Evolutionary conservation across 2,888 invertebrate species (phyloP), one percentile per base, ranked within the genome.

Genomic region (Rotaria sp.): DNA sequence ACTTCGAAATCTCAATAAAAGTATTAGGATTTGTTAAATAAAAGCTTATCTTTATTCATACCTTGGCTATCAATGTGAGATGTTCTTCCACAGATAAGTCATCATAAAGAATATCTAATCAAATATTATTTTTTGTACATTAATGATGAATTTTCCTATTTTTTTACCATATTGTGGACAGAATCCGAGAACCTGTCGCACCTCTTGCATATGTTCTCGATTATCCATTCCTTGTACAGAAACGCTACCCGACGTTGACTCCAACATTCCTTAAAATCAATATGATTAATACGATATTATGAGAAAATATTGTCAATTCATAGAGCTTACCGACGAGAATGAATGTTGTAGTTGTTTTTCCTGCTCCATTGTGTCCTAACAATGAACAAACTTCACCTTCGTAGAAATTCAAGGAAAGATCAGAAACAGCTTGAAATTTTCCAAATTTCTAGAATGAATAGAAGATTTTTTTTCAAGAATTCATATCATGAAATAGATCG

Each of bases 291-390:
- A n/a, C 26, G 11, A 57, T 26, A 7, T 24, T n/a, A 57, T 7
- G 2, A n/a, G n/a, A n/a, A n/a, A n/a, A n/a, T n/a, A n/a, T n/a
- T n/a, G n/a, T n/a, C n/a, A n/a, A n/a, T n/a, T n/a, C n/a, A n/a
- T n/a, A n/a, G n/a, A n/a, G n/a, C n/a, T n/a, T n/a, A 57, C n/a
- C 24, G 5, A 90, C 90, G 90, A 57, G 57, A 57, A 57, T 57
- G n/a, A 57, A 57, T 57, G 57, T 90, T 50, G 91, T 91, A 13
- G 91, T 90, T 26, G 91, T 91, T 88, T 91, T 91, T 18, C 91
- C 91, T 50, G 91, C 91, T 10, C 91, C 91, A 88, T 91, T 90
- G 87, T 91, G 91, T 30, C 91, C 91, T 8, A 90, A 89, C 87
- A 90, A 90, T 13, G 90, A 90, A n/a, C n/a, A n/a, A n/a, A n/a